Percentiles rank a stretch among this genome's conserved stretches.
These are phyloP conservation scores for Carposina sasakii DNA, from an alignment of 1,140 invertebrate genomes.

Conservation along the genomic window DNA sequence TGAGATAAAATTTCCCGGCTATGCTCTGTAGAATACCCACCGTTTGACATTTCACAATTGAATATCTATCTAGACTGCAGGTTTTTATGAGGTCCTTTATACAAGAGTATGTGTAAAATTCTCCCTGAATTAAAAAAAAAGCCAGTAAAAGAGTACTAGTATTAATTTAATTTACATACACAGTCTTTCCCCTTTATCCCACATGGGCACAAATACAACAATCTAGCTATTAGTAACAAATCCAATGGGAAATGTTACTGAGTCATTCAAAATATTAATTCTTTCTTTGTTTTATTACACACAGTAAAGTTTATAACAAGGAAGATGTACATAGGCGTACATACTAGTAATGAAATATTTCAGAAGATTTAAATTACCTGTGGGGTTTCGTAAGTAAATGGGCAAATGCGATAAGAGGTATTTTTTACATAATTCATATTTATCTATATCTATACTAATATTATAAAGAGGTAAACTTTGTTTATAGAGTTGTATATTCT, in stretches of 20 bases:
- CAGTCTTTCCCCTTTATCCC: too few relatives aligned
- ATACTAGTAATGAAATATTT: neutral
- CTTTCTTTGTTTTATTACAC: neutral
- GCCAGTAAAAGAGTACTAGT: too few relatives aligned
- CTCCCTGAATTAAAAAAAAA: constrained; percentile 32
- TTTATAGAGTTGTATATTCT: too few relatives aligned
- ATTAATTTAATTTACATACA: too few relatives aligned
- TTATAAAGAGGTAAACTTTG: too few relatives aligned
- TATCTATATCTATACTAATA: too few relatives aligned
- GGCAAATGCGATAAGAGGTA: constrained; percentile 25
- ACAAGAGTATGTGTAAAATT: constrained; percentile 35
- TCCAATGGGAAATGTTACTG: too few relatives aligned
- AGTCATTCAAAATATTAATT: neutral
- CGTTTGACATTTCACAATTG: constrained; percentile 37
- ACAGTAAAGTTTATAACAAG: too few relatives aligned
- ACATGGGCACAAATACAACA: too few relatives aligned
- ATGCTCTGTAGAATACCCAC: constrained; percentile 45
- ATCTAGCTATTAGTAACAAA: too few relatives aligned
- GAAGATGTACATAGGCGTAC: too few relatives aligned
- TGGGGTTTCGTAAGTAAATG: constrained; percentile 31
- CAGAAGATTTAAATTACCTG: constrained; percentile 17
- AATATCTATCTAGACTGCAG: constrained; percentile 25
- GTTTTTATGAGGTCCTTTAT: constrained; percentile 27
- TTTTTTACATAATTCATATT: constrained; percentile 26
- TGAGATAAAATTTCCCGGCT: constrained; percentile 42